These are phyloP conservation scores for Hirtodrosophila confusa DNA, from an alignment of 2,888 invertebrate species.

Conservation along the genomic window DNA sequence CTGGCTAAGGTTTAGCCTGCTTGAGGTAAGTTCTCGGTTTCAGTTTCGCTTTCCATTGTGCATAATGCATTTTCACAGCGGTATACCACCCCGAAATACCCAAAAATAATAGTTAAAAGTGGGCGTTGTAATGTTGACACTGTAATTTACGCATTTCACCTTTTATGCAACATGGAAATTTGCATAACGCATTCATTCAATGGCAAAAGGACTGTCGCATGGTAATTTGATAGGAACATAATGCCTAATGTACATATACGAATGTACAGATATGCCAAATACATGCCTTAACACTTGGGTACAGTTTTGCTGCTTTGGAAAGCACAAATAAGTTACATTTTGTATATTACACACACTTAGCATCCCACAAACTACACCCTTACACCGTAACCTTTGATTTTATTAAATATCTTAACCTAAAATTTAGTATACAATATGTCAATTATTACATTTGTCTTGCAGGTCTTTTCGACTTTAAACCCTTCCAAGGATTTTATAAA, in stretches of 20 bases:
- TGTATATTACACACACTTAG: too few species aligned
- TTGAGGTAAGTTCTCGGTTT: constrained; percentile 37
- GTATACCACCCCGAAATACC: constrained; percentile 52
- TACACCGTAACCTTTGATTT: too few species aligned
- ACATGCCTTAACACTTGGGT: neutral
- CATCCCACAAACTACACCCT: too few species aligned
- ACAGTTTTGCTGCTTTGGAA: constrained; percentile 15
- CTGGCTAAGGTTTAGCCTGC: constrained; percentile 10
- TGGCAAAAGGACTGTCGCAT: constrained; percentile 56
- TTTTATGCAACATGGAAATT: constrained; percentile 55
- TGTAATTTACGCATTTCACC: constrained; percentile 77
- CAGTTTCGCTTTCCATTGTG: constrained; percentile 50
- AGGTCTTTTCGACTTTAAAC: too few species aligned
- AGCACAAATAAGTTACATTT: too few species aligned
- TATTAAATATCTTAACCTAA: too few species aligned
- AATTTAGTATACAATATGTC: too few species aligned
- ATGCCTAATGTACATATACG: constrained; percentile 5
- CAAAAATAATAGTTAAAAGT: constrained; percentile 48
- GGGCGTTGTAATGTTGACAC: constrained; percentile 78
- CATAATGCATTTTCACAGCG: constrained; percentile 77
- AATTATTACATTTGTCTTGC: too few species aligned
- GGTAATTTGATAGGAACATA: constrained; percentile 58
- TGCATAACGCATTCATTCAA: constrained; percentile 55
- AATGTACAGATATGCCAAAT: neutral
- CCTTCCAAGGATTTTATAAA: too few species aligned